Conservation (phyloP, 2,797 vertebrate species). For the Bufotes viridis region DNA sequence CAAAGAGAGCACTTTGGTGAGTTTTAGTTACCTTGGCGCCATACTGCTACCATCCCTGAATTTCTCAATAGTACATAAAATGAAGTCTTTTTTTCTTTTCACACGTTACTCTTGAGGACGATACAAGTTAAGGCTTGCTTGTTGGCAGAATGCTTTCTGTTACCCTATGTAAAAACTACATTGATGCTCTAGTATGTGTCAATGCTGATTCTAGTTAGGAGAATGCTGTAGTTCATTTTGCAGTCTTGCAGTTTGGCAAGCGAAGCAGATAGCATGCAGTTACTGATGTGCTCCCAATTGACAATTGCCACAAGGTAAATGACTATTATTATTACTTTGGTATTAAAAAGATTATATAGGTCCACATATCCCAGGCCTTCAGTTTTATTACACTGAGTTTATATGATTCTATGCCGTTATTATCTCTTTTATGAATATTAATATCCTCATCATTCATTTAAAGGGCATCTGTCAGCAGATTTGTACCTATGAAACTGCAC, state of each 20-base stretch:
- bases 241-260: background rate
- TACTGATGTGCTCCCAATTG: background rate
- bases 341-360: background rate
- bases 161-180: background rate
- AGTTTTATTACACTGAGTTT: too few species aligned
- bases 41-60: slow-evolving; percentile 12
- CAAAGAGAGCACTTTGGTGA: slow-evolving; percentile 24
- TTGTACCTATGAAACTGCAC: too few species aligned
- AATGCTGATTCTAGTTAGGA: too few species aligned
- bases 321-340: background rate
- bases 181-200: background rate
- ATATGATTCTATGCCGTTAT: too few species aligned
- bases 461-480: too few species aligned
- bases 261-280: background rate
- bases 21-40: background rate
- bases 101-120: too few species aligned
- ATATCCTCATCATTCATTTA: too few species aligned
- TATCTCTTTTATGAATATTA: too few species aligned
- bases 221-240: background rate
- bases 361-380: background rate
- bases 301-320: background rate
- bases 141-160: background rate
- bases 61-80: background rate
- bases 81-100: background rate
- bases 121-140: background rate